Base-by-base conservation (phyloP, 2,797 vertebrate species). In the Poeciliopsis infans region DNA sequence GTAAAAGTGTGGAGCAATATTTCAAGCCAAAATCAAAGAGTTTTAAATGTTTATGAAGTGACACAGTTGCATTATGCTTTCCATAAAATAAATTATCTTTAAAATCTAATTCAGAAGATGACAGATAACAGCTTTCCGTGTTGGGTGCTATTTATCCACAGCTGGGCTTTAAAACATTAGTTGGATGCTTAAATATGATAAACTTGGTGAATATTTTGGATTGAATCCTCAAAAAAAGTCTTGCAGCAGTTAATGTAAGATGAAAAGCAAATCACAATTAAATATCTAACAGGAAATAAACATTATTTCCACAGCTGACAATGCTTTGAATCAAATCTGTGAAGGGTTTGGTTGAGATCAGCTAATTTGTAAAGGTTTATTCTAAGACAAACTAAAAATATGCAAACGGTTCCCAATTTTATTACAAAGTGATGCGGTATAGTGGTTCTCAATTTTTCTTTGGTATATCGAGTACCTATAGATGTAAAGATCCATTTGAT, bases 11-110 rank as follows among this genome's bases (percentile, higher is more conserved):
- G 75, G 75, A 89, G 82, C 91, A 76, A 79, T 16, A 82, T 80
- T 87, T 86, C 85, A 89, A 83, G 78, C 84, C 84, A 86, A 89
- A 49, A 79, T 83, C 84, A 86, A 89, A 49, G 18, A 20, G 86
- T 88, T 87, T 91, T 80, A 91, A 87, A 82, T 81, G 82, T 88
- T 79, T 86, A 74, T 83, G 81, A 82, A 80, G 43, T 77, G 84
- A 46, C 46, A 33, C 13, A 16, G 59, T 16, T 33, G 28, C 6
- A 18, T 64, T 7, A 33, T 36, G 12, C 16, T 36, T 64, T 64
- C 7, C 16, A 36, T 64, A 36, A n/a, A 36, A 7, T 64, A 0
- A 3, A 33, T 36, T 36, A 16, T 7, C 16, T 64, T 64, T 64
- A 8, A 6, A 31, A 28, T 28, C 51, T 53, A 33, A 31, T 61